These are phyloP conservation scores for Platysteira castanea DNA, from an alignment of 2,113 vertebrate species.

Conservation along the genomic window DNA sequence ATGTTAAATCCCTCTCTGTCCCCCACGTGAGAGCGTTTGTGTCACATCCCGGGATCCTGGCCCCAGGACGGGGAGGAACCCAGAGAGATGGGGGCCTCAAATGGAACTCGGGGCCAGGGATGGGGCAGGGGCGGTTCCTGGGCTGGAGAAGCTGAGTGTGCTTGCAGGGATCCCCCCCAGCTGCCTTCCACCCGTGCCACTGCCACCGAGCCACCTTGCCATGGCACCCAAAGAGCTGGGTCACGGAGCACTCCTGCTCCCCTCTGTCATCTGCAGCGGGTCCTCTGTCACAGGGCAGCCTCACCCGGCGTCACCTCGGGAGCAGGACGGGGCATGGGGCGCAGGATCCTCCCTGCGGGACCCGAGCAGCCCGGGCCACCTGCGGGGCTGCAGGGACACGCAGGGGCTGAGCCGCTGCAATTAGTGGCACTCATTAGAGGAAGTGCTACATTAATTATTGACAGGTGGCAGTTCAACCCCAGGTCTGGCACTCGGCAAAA, in stretches of 20 bases:
- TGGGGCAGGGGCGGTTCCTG: not conserved
- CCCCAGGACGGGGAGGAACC: not conserved
- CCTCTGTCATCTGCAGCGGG: no score
- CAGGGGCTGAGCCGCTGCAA: not conserved
- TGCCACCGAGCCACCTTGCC: not conserved
- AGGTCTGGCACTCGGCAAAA: not conserved
- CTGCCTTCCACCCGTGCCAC: not conserved
- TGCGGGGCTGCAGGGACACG: not conserved
- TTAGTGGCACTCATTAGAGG: not conserved
- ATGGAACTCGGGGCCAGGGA: not conserved
- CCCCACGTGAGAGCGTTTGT: accelerated
- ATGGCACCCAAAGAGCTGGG: accelerated
- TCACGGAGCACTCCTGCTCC: not conserved
- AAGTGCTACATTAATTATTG: not conserved
- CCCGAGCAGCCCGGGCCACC: not conserved
- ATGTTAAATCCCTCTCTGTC: no score
- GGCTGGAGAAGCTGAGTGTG: no score
- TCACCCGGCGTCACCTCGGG: not conserved
- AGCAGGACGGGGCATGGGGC: no score
- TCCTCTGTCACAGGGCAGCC: not conserved
- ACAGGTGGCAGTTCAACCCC: not conserved
- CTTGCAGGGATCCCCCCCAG: not conserved
- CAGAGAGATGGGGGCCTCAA: not conserved
- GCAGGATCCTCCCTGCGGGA: not conserved
- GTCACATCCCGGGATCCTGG: not conserved